Evolutionary conservation across 2,113 vertebrate genomes (phyloP).

Genomic region (Heliornis fulica): DNA sequence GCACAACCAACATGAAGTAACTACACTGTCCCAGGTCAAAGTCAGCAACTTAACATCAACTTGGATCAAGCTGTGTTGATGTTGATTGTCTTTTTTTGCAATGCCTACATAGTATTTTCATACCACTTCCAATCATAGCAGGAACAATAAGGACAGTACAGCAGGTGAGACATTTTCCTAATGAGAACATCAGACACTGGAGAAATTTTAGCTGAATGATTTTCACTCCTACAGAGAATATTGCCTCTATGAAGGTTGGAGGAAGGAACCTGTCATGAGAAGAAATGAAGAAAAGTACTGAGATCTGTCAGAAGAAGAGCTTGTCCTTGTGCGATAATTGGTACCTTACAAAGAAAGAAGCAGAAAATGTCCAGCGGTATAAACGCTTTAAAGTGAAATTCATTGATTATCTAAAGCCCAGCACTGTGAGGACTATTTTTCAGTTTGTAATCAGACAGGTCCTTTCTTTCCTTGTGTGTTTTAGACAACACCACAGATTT

Average conservation of each 20-base stretch:
- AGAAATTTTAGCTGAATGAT: neutral
- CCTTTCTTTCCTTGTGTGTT: neutral
- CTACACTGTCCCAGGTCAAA: neutral
- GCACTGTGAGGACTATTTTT: neutral
- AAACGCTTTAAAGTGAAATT: neutral
- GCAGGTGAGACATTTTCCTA: constrained; percentile 11
- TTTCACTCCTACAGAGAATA: constrained; percentile 18
- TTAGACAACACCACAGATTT: neutral
- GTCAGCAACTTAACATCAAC: neutral
- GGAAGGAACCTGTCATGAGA: neutral
- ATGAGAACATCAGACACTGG: neutral
- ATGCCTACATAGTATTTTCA: neutral
- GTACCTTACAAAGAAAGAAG: neutral
- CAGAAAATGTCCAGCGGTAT: neutral
- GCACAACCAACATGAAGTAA: neutral
- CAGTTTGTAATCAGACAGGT: neutral
- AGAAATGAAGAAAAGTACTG: neutral
- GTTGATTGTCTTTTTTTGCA: neutral
- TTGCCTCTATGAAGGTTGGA: neutral
- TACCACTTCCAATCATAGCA: neutral
- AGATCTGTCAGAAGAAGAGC: neutral
- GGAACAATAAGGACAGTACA: neutral
- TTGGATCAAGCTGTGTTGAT: constrained; percentile 2
- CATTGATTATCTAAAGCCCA: neutral
- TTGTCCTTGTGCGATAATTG: neutral